Base-by-base conservation (phyloP, 2,888 invertebrate species). In the Nymphalis polychloros region DNA sequence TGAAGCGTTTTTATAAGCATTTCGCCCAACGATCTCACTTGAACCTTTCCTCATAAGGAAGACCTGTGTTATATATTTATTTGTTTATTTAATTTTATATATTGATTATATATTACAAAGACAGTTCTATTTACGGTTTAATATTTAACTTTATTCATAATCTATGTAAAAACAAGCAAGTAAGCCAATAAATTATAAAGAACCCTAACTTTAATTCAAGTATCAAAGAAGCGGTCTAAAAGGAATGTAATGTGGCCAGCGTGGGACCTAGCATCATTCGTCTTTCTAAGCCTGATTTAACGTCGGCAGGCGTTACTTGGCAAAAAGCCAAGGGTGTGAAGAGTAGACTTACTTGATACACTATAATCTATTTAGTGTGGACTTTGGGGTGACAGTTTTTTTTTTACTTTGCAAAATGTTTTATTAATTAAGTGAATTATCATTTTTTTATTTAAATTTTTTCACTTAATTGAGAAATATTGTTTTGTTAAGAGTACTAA, bases 281-380 rank as follows among this genome's bases (percentile, higher is more conserved):
- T 73, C 71, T 67, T 63, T 27, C 69, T 71, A 71, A 73, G 69
- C 71, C 67, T 73, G 72, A 73, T 73, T 71, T 73, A 73, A 46
- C 46, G 69, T 63, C 60, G 62, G 55, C 55, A 55, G 55, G 68
- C 62, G 52, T 59, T 53, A 63, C 67, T 68, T 73, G 71, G 73
- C 71, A 53, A 59, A 41, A 67, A 53, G 72, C 71, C 72, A 73
- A 19, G 35, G 59, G 20, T 23, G 53, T 53, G 60, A 46, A 64
- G 59, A 50, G 68, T 60, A 64, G 55, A 31, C 20, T 55, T n/a
- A 31, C 31, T 55, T 55, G 55, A 55, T 55, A 55, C 55, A 35
- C 55, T 55, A n/a, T 55, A 55, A 55, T 31, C 55, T 55, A 35
- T 55, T 55, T 55, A 55, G 55, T 55, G 55, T 55, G 55, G 55